Conservation (phyloP, 2,888 invertebrate genomes). For the Pristionchus entomophagus region DNA sequence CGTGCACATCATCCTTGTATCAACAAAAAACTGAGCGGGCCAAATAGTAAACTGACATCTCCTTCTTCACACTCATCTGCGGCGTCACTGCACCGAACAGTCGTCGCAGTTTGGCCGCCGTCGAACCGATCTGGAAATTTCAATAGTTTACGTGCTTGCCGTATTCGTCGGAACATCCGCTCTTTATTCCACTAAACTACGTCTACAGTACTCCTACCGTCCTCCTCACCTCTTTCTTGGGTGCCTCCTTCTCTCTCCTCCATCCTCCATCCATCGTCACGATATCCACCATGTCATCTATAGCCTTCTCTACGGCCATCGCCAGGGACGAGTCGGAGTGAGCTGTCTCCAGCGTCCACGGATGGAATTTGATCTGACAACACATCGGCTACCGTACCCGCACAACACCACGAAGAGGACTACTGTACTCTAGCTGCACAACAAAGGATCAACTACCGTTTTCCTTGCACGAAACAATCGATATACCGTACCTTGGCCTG, state of each 20-base stretch:
- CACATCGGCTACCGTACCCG: no score
- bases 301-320: background rate
- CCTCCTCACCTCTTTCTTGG: background rate
- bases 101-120: constrained; percentile 6
- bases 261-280: constrained; percentile 22
- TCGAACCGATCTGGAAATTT: background rate
- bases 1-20: no score
- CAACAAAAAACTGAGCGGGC: no score
- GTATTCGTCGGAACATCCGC: background rate
- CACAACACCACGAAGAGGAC: no score
- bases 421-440: no score
- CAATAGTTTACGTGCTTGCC: background rate
- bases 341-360: background rate
- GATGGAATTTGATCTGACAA: constrained; percentile 35
- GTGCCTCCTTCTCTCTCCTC: background rate
- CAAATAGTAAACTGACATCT: background rate
- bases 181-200: background rate
- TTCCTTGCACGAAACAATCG: no score
- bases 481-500: constrained; percentile 34
- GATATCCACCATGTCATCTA: background rate
- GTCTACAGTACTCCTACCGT: background rate
- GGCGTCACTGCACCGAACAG: constrained; percentile 4
- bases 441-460: background rate
- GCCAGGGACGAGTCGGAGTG: background rate
- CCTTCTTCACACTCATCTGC: background rate